Base-by-base conservation (phyloP, 2,113 vertebrate species). In the Scatophagus argus region DNA sequence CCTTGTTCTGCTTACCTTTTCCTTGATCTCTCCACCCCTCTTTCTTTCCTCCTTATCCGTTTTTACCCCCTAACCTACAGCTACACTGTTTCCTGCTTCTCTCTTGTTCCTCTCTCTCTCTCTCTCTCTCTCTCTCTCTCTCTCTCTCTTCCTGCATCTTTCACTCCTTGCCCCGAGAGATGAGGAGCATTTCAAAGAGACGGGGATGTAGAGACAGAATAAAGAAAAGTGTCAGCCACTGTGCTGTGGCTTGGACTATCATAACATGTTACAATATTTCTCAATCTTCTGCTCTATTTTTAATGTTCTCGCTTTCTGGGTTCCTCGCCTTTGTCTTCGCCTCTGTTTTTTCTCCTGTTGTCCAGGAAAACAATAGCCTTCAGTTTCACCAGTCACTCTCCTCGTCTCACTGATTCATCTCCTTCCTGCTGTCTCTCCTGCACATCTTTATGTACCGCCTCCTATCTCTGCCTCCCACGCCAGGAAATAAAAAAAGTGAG, bases 81-180 rank as follows among this genome's bases (percentile, higher is more conserved):
- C 79, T 51, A 43, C 65, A 32, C 66, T 6, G 41, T 43, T 65
- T 60, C 46, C 49, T 61, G 13, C 21, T 29, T 47, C 29, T 36
- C 13, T 62, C 43, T 32, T 41, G 23, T 74, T 52, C 60, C 31
- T 54, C 43, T 67, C 10, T 66, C 46, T 43, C 61, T 64, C 25
- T 29, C 58, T 36, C 43, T 44, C 8, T 54, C 23, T 68, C 51
- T 46, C 64, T 58, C n/a, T 17, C 44, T 52, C 23, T 54, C 43
- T 67, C 10, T 66, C 46, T 43, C 61, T 64, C 25, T 29, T 62
- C 41, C 43, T 44, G 8, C 59, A 29, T 68, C 51, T 46, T 68
- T 58, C n/a, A 21, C 44, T 52, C 23, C 65, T 66, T 14, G 60
- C 73, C 49, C 67, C 27, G 43, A 62, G 59, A 87, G 77, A 81